Percentiles rank a stretch among this genome's conserved stretches.
Evolutionary conservation across 2,888 invertebrate genomes (phyloP).

Genomic region (Cataglyphis rosenhaueri): DNA sequence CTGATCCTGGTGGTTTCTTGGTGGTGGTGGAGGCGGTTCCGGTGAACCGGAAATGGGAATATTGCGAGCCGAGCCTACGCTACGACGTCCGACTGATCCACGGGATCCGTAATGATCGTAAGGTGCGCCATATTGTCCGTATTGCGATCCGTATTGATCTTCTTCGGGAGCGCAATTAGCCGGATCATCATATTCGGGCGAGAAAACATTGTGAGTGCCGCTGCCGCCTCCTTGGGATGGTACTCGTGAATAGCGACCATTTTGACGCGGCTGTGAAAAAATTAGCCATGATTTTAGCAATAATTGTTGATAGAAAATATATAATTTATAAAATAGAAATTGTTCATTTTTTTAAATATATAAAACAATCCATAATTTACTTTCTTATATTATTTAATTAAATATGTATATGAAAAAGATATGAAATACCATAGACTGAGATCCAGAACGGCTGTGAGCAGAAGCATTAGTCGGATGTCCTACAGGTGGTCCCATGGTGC

Average conservation of each 20-base stretch:
- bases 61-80: conserved; percentile 88
- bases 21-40: conserved; percentile 91
- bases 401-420: not conserved
- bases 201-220: conserved; percentile 87
- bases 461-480: conserved; percentile 92
- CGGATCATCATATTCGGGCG: conserved; percentile 96
- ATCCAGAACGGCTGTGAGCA: conserved; percentile 93
- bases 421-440: conserved; percentile 93
- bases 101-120: conserved; percentile 96
- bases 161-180: conserved; percentile 97
- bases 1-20: conserved; percentile 91
- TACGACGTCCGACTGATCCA: conserved; percentile 90
- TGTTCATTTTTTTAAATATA: not conserved
- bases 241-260: conserved; percentile 92
- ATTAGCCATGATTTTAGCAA: not conserved
- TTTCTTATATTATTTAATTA: not conserved
- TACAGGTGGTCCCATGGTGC: conserved; percentile 92
- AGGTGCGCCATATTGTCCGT: conserved; percentile 93
- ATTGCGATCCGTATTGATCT: conserved; percentile 96
- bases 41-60: conserved; percentile 88
- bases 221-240: conserved; percentile 92
- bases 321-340: not conserved
- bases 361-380: not conserved
- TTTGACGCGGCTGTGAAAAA: conserved; percentile 87
- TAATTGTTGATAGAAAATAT: not conserved